These are phyloP conservation scores for Percopsis transmontana DNA, from an alignment of 2,113 vertebrate genomes.

Conservation along the genomic window DNA sequence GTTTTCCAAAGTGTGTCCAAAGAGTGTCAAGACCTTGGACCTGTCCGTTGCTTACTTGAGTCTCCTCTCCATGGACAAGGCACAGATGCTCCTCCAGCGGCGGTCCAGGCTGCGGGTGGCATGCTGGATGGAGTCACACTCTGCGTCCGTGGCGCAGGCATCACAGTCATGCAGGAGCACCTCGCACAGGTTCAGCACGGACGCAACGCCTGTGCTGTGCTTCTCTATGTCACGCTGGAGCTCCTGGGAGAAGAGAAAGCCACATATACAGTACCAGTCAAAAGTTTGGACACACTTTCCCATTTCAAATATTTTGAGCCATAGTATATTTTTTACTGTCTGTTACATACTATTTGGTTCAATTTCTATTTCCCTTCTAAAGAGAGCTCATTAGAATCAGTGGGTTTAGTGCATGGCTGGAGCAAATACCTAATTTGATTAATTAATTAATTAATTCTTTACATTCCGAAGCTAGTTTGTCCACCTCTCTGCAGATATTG, in stretches of 20 bases:
- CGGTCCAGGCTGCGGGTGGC: slow-evolving; percentile 93
- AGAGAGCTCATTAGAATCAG: too few relatives aligned
- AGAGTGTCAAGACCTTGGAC: neutral
- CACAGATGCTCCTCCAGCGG: slow-evolving; percentile 96
- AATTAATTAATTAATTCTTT: too few relatives aligned
- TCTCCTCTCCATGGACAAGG: slow-evolving; percentile 94
- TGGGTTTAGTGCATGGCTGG: too few relatives aligned
- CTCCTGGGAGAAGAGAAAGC: slow-evolving; percentile 73
- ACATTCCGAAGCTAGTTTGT: too few relatives aligned
- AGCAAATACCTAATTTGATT: too few relatives aligned
- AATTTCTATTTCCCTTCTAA: too few relatives aligned
- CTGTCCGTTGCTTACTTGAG: slow-evolving; percentile 81
- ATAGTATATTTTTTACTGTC: too few relatives aligned
- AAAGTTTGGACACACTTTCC: too few relatives aligned
- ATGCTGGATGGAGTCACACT: slow-evolving; percentile 97
- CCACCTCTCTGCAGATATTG: neutral
- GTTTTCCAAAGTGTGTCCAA: neutral
- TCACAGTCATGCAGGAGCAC: slow-evolving; percentile 97
- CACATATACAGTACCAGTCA: neutral
- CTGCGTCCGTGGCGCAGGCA: slow-evolving; percentile 91
- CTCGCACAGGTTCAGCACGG: slow-evolving; percentile 95
- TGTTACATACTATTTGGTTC: too few relatives aligned
- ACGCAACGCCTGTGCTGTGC: slow-evolving; percentile 94
- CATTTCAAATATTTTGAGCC: too few relatives aligned
- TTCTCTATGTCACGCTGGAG: slow-evolving; percentile 97